A percentile compares a stretch with the other conserved stretches of the same genome.
Evolutionary conservation across 1,140 invertebrate species (phyloP).

Genomic region (Cardiocondyla obscurior): DNA sequence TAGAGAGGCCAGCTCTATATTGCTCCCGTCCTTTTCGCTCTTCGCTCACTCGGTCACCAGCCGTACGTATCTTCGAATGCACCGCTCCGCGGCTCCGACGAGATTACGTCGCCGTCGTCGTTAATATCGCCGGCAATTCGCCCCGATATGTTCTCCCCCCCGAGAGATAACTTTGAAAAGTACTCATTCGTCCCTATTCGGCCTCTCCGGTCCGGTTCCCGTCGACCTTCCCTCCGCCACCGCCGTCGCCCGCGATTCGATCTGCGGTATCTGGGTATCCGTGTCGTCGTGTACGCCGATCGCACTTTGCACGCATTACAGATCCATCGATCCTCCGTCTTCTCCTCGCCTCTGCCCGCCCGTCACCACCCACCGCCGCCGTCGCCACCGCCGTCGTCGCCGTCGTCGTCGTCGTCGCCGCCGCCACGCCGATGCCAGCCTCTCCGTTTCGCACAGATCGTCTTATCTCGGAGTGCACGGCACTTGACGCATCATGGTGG

Average conservation of each 20-base stretch:
- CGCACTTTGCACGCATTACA: slow-evolving; percentile 55
- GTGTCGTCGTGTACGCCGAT: slow-evolving; percentile 49
- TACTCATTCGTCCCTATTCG: slow-evolving; percentile 32
- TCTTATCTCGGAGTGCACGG: slow-evolving; percentile 42
- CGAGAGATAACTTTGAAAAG: slow-evolving; percentile 55
- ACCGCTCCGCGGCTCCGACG: slow-evolving; percentile 39
- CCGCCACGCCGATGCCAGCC: slow-evolving; percentile 39
- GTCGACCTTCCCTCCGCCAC: slow-evolving; percentile 1
- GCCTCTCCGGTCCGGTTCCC: neutral
- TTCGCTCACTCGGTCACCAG: slow-evolving; percentile 58
- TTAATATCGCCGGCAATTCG: slow-evolving; percentile 36
- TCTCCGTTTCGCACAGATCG: slow-evolving; percentile 32
- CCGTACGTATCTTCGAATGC: slow-evolving; percentile 61
- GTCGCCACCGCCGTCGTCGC: neutral
- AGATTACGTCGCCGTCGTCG: slow-evolving; percentile 49
- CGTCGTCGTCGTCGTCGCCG: slow-evolving; percentile 5
- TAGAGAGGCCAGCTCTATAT: neutral
- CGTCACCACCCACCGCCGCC: neutral
- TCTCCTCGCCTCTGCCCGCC: neutral
- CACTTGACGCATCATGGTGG: slow-evolving; percentile 41
- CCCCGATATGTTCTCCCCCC: slow-evolving; percentile 24
- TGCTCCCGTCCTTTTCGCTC: neutral
- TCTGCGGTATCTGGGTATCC: slow-evolving; percentile 49
- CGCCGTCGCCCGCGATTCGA: slow-evolving; percentile 1
- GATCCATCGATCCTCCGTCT: slow-evolving; percentile 48